phyloP scores from a whole-genome alignment of 2,113 vertebrate species.

The Aleadryas rufinucha region DNA sequence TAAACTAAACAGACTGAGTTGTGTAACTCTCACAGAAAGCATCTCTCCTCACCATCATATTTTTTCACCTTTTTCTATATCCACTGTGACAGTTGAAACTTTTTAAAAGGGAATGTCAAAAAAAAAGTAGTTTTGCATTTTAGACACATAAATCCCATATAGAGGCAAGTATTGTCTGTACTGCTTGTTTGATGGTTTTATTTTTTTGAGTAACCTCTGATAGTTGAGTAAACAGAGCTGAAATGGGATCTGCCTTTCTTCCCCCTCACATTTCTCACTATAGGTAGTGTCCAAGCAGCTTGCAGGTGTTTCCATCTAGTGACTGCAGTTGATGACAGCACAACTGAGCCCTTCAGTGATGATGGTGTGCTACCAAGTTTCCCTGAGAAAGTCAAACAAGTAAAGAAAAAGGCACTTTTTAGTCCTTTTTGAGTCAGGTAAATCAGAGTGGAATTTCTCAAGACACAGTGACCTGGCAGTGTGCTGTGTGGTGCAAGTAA shows the following conservation, averaged over 20 bases:
- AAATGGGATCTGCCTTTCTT: not conserved
- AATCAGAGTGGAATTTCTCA: not conserved
- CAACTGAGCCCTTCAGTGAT: not conserved
- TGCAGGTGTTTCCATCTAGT: not conserved
- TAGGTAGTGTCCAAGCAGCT: not conserved
- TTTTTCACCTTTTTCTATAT: not conserved
- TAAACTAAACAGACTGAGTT: not conserved
- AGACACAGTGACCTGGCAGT: not conserved
- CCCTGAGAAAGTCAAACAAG: not conserved
- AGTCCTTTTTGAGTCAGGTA: not conserved
- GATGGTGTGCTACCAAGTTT: not conserved
- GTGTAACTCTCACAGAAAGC: not conserved
- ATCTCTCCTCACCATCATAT: not conserved
- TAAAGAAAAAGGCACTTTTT: not conserved
- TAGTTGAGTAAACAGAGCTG: not conserved
- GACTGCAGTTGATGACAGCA: not conserved
- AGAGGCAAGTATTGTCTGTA: not conserved
- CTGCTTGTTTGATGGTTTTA: not conserved
- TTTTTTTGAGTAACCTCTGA: not conserved
- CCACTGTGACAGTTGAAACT: not conserved
- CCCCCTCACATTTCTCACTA: not conserved
- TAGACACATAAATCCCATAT: not conserved
- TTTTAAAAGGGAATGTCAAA: not conserved
- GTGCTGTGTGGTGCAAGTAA: not conserved
- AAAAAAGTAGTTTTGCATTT: not conserved